Percentiles rank a stretch among this genome's conserved stretches.
Conservation (phyloP, 2,888 invertebrate species). For the Busseola fusca region DNA sequence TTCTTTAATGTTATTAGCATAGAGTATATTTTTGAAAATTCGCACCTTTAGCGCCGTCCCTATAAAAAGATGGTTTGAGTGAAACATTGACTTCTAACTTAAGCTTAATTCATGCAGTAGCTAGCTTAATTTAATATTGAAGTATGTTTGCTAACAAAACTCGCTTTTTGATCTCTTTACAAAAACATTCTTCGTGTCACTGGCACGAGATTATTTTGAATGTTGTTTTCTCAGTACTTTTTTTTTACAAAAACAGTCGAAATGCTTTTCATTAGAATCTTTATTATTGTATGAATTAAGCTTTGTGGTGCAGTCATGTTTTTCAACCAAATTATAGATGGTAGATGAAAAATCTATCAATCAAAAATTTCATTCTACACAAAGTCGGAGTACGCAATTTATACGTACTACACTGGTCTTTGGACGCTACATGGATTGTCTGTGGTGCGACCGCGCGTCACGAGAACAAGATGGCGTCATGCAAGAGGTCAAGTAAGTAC, state of each 20-base stretch:
- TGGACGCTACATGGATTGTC: constrained; percentile 57
- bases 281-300: constrained; percentile 60
- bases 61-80: constrained; percentile 54
- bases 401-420: constrained; percentile 48
- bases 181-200: constrained; percentile 15
- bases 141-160: constrained; percentile 52
- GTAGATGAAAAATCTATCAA: constrained; percentile 45
- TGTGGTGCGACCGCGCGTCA: constrained; percentile 52
- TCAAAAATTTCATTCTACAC: constrained; percentile 37
- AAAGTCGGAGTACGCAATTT: constrained; percentile 46
- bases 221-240: too few relatives aligned
- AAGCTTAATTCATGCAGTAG: constrained; percentile 66
- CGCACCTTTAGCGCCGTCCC: constrained; percentile 76
- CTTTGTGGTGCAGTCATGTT: constrained; percentile 43
- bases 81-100: constrained; percentile 60
- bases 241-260: constrained; percentile 24
- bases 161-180: constrained; percentile 46
- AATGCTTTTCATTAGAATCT: constrained; percentile 26
- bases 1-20: constrained; percentile 60
- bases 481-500: constrained; percentile 76
- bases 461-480: constrained; percentile 71
- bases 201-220: too few relatives aligned
- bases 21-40: constrained; percentile 58
- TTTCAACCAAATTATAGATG: constrained; percentile 43
- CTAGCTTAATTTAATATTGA: constrained; percentile 41